Evolutionary conservation across 2,113 vertebrate species (phyloP).

Genomic region (Lichenostomus cassidix): DNA sequence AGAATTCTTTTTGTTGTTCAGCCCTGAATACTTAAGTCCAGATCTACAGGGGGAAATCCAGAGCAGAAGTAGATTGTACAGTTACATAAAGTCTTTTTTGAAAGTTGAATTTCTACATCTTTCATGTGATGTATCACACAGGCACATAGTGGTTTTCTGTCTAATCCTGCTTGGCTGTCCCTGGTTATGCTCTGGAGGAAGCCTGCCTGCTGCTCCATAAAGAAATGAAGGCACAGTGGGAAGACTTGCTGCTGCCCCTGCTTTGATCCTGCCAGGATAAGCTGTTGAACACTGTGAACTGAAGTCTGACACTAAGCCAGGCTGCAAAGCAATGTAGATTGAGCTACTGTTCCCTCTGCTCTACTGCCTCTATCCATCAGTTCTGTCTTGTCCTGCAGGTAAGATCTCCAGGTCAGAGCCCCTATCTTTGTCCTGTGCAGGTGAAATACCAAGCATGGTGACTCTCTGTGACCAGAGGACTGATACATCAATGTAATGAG

Average conservation of each 20-base stretch:
- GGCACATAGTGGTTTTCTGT: fast-evolving
- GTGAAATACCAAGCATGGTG: fast-evolving
- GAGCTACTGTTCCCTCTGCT: neutral
- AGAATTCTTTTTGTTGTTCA: neutral
- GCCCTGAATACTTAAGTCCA: neutral
- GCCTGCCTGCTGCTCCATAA: neutral
- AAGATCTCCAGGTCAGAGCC: neutral
- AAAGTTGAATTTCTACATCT: neutral
- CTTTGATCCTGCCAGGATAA: neutral
- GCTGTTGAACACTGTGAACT: neutral
- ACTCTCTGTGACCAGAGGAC: neutral
- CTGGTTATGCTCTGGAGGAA: neutral
- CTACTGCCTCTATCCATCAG: fast-evolving
- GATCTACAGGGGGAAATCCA: neutral
- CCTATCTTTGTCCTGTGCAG: neutral
- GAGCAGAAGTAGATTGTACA: neutral
- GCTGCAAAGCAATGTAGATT: neutral
- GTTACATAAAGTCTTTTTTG: neutral
- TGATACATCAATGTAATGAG: neutral
- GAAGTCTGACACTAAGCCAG: neutral
- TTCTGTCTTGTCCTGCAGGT: neutral
- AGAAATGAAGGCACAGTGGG: neutral
- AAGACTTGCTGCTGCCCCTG: neutral
- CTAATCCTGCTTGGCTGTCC: neutral
- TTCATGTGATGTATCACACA: neutral